Percentiles rank a stretch among this genome's conserved stretches.
Evolutionary conservation across 2,113 vertebrate genomes (phyloP).

Genomic region (Neolamprologus tretocephalus): DNA sequence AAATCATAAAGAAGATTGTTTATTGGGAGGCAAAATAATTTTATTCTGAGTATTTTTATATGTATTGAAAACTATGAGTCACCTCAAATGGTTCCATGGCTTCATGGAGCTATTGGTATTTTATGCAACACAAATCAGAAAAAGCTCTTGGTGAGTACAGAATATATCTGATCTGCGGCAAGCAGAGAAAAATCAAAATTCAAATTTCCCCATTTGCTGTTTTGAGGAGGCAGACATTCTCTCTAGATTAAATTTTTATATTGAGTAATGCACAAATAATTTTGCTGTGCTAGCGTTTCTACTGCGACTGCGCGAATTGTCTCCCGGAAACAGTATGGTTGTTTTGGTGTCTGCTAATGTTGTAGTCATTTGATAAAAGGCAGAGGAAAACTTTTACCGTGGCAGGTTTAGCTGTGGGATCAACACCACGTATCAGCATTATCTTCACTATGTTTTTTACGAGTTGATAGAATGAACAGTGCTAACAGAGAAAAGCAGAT

Average conservation of each 20-base stretch:
- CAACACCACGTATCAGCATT: too few species aligned
- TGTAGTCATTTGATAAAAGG: background rate
- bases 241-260: background rate
- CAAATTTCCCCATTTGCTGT: background rate
- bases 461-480: background rate
- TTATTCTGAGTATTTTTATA: background rate
- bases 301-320: slow-evolving; percentile 23
- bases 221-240: background rate
- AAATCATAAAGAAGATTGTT: background rate
- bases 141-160: background rate
- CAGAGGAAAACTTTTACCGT: background rate
- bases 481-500: background rate
- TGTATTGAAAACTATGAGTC: background rate
- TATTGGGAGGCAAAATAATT: background rate
- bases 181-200: background rate
- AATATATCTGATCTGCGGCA: background rate
- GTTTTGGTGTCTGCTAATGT: slow-evolving; percentile 12
- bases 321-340: slow-evolving; percentile 25
- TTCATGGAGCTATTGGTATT: background rate
- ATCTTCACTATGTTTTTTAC: background rate
- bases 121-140: background rate
- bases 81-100: background rate
- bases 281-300: rapidly evolving
- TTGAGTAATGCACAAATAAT: background rate
- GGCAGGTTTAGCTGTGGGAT: rapidly evolving